Conservation (phyloP, 2,113 vertebrate genomes). For the Sceloporus tristichus region DNA sequence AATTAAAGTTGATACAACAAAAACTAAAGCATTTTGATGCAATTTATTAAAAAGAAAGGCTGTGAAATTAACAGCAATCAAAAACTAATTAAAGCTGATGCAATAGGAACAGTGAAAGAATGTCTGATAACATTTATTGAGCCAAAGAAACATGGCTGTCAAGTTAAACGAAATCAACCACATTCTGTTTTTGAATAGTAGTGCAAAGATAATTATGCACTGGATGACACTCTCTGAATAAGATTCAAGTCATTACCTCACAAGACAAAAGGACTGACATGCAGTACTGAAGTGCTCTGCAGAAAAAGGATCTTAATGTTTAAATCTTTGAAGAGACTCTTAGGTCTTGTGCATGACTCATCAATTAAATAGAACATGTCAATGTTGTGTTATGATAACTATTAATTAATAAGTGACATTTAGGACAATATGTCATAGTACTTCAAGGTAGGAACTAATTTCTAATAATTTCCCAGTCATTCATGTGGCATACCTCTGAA, state of each 20-base stretch:
- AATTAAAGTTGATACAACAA: conserved; percentile 82
- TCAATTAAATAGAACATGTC: conserved; percentile 55
- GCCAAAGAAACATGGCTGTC: conserved; percentile 79
- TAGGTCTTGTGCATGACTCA: conserved; percentile 61
- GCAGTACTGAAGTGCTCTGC: conserved; percentile 65
- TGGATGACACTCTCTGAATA: conserved; percentile 71
- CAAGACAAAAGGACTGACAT: conserved; percentile 70
- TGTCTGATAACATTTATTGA: conserved; percentile 82
- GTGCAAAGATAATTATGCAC: conserved; percentile 74
- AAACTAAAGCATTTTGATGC: conserved; percentile 77
- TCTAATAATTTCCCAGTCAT: conserved; percentile 47
- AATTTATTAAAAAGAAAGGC: conserved; percentile 82
- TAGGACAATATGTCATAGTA: conserved; percentile 48
- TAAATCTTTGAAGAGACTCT: conserved; percentile 59
- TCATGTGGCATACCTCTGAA: conserved; percentile 44
- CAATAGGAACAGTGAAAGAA: conserved; percentile 78
- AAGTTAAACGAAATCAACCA: conserved; percentile 76
- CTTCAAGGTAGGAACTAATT: conserved; percentile 37
- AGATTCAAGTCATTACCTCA: conserved; percentile 79
- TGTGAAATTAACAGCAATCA: conserved; percentile 87
- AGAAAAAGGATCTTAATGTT: conserved; percentile 61
- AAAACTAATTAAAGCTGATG: conserved; percentile 86
- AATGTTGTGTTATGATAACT: conserved; percentile 45
- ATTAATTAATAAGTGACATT: conserved; percentile 52
- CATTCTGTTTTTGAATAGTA: conserved; percentile 73